phyloP scores from a whole-genome alignment of 1,140 invertebrate genomes.

The Lepidurus apus region DNA sequence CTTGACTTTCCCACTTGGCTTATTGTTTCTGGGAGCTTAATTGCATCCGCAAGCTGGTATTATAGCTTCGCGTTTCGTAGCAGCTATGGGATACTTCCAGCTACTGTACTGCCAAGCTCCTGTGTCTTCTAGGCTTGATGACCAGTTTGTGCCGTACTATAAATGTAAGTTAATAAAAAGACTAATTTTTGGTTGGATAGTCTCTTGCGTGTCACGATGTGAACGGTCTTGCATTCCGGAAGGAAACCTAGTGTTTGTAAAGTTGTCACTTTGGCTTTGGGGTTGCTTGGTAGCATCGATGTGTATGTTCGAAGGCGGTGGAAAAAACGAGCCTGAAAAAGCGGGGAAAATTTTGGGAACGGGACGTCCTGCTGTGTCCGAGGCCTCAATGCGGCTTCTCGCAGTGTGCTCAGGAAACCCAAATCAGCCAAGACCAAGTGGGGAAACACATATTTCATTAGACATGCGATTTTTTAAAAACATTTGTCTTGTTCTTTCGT shows the following conservation, averaged over 20 bases:
- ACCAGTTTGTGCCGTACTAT: not conserved
- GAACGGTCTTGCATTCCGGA: not conserved
- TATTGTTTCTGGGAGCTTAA: constrained; percentile 13
- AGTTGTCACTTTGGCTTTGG: not conserved
- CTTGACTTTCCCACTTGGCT: constrained; percentile 15
- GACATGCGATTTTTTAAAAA: not conserved
- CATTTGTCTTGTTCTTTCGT: not conserved
- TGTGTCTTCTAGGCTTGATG: not conserved
- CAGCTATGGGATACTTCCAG: not conserved
- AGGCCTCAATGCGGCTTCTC: not conserved
- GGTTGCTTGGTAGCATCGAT: not conserved
- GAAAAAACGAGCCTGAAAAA: not conserved
- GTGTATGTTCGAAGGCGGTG: not conserved
- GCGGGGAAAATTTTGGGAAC: constrained; percentile 6
- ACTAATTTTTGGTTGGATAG: not conserved
- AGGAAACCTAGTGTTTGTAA: not conserved
- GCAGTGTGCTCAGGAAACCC: not conserved
- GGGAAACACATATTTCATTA: not conserved
- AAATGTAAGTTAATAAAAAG: not conserved
- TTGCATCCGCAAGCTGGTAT: constrained; percentile 21
- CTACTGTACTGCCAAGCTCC: not conserved
- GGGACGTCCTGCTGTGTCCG: not conserved
- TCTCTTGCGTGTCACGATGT: not conserved
- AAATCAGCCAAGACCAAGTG: not conserved
- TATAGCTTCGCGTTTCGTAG: not conserved